Conservation (phyloP, 1,140 invertebrate genomes). For the Spodoptera litura region DNA sequence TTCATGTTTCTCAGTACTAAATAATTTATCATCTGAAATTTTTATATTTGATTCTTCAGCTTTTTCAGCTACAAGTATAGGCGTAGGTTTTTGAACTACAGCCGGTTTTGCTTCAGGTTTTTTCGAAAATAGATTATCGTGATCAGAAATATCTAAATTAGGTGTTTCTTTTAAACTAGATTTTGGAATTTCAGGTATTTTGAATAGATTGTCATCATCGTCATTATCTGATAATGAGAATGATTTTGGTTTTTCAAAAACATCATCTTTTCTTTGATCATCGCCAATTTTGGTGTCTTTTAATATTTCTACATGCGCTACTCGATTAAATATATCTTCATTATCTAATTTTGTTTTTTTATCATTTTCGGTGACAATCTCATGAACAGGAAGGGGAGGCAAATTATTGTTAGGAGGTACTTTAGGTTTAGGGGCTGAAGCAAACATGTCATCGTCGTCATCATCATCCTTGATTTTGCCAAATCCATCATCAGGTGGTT, state of each 20-base stretch:
- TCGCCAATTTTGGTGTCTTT: background rate
- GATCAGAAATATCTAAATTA: background rate
- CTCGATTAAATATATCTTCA: background rate
- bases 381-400: background rate
- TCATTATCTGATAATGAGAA: no score
- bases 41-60: constrained; percentile 24
- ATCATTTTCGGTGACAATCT: background rate
- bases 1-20: background rate
- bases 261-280: background rate
- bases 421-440: constrained; percentile 25
- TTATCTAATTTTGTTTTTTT: background rate
- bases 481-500: constrained; percentile 78
- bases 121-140: background rate
- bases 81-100: background rate
- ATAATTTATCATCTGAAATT: background rate
- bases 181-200: constrained; percentile 18
- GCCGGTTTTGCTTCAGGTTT: background rate
- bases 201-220: constrained; percentile 27
- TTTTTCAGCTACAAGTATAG: background rate
- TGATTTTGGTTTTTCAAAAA: no score
- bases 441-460: constrained; percentile 48
- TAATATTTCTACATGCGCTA: no score
- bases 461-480: constrained; percentile 6
- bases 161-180: constrained; percentile 39
- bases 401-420: background rate